Percentiles rank a stretch among this genome's conserved stretches.
phyloP scores from a whole-genome alignment of 2,113 vertebrate species.

The Eira barbara region DNA sequence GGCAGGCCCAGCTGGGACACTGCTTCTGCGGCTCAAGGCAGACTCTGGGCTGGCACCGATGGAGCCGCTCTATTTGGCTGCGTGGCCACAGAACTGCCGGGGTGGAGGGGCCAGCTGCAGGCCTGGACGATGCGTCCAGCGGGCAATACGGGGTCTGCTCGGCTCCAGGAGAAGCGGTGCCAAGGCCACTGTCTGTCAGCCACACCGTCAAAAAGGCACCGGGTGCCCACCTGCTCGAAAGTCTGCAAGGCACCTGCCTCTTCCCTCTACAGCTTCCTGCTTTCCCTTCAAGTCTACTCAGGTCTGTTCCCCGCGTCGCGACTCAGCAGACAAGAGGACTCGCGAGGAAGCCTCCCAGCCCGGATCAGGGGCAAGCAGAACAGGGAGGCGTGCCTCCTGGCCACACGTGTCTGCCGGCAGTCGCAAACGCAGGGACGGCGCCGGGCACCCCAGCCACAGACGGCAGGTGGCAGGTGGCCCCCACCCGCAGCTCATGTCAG shows the following conservation, averaged over 20 bases:
- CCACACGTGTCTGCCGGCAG: background rate
- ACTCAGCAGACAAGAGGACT: background rate
- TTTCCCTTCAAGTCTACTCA: background rate
- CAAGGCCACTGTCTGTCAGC: background rate
- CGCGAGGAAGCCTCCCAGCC: background rate
- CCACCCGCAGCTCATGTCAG: fast-evolving
- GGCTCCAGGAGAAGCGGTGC: background rate
- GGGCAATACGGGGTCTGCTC: fast-evolving
- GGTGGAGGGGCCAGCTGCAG: background rate
- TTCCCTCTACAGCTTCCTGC: fast-evolving
- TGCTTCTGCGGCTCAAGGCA: background rate
- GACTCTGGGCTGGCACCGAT: fast-evolving
- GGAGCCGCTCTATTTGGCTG: background rate
- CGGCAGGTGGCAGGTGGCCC: fast-evolving
- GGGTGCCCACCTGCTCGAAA: fast-evolving
- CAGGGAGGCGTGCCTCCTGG: no score
- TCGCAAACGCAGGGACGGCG: background rate
- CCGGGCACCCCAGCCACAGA: background rate
- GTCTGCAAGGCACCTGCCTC: background rate
- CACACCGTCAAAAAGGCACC: background rate
- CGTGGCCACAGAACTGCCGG: background rate
- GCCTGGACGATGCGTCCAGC: fast-evolving
- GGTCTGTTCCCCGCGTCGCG: background rate
- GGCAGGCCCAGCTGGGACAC: background rate
- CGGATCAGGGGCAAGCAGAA: background rate